These are phyloP conservation scores for Serranus cabrilla DNA, from an alignment of 2,797 vertebrate species.

Conservation along the genomic window DNA sequence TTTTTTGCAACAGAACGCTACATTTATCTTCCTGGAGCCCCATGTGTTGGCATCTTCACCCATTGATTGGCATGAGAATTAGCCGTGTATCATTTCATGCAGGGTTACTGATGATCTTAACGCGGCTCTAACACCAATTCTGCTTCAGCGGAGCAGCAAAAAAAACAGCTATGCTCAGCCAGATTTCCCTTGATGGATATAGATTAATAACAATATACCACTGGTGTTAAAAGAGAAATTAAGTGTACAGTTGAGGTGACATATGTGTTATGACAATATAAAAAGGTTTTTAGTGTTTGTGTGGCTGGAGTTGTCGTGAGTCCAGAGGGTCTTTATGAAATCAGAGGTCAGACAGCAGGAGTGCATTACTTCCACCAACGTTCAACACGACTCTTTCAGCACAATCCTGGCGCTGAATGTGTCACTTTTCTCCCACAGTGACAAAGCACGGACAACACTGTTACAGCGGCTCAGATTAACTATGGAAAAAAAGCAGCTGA, in stretches of 20 bases:
- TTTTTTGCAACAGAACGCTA: not conserved
- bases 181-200: not conserved
- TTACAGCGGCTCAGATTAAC: too few species aligned
- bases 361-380: slow-evolving; percentile 20
- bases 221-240: not conserved
- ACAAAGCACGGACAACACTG: not conserved
- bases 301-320: slow-evolving; percentile 6
- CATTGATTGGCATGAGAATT: not conserved
- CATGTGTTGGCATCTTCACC: not conserved
- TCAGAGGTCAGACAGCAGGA: slow-evolving; percentile 24
- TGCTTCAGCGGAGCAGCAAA: not conserved
- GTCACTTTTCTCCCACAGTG: not conserved
- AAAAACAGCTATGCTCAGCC: slow-evolving; percentile 5
- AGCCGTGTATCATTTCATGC: not conserved
- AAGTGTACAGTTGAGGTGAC: too few species aligned
- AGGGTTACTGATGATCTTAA: not conserved
- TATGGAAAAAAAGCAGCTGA: too few species aligned
- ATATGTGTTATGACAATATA: not conserved
- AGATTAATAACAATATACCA: slow-evolving; percentile 6
- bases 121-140: not conserved
- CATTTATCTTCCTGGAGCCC: not conserved
- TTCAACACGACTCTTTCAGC: slow-evolving; percentile 39
- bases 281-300: not conserved
- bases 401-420: not conserved
- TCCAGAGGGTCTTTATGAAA: slow-evolving; percentile 15